Percentiles rank a stretch among this genome's conserved stretches.
Evolutionary conservation across 2,888 invertebrate genomes (phyloP).

Genomic region (Sesia bembeciformis): DNA sequence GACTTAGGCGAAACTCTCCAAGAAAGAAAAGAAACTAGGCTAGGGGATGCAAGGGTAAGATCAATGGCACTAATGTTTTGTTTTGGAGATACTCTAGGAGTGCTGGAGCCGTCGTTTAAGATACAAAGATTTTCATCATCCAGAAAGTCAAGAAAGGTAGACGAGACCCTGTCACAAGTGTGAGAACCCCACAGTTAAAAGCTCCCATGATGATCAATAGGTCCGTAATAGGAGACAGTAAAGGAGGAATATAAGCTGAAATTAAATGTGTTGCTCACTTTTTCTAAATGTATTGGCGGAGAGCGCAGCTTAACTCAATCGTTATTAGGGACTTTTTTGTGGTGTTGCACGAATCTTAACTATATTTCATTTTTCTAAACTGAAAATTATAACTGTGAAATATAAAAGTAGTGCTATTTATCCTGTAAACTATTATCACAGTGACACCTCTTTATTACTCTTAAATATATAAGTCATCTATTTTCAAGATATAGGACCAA

Average conservation of each 20-base stretch:
- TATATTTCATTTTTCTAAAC: no score
- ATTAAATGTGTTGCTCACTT: no score
- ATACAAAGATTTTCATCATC: slow-evolving; percentile 3
- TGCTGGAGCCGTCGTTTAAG: slow-evolving; percentile 3
- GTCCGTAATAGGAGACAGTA: background rate
- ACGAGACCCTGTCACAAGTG: background rate
- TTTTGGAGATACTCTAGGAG: background rate
- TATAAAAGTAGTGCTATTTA: no score
- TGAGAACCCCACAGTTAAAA: slow-evolving; percentile 1
- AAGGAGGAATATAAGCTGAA: background rate
- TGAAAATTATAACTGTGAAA: no score
- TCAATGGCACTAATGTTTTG: slow-evolving; percentile 2
- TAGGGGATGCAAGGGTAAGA: slow-evolving; percentile 1
- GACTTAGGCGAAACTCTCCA: slow-evolving; percentile 1
- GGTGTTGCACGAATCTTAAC: no score
- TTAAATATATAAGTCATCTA: no score
- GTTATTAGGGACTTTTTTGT: no score
- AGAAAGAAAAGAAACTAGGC: background rate
- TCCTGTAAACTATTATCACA: no score
- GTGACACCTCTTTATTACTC: no score
- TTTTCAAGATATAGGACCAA: no score
- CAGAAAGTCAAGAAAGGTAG: background rate
- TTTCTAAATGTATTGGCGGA: no score
- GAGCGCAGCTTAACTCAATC: no score
- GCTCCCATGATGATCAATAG: slow-evolving; percentile 1